Base-by-base conservation (phyloP, 2,113 vertebrate genomes). In the Antechinus stuartii region DNA sequence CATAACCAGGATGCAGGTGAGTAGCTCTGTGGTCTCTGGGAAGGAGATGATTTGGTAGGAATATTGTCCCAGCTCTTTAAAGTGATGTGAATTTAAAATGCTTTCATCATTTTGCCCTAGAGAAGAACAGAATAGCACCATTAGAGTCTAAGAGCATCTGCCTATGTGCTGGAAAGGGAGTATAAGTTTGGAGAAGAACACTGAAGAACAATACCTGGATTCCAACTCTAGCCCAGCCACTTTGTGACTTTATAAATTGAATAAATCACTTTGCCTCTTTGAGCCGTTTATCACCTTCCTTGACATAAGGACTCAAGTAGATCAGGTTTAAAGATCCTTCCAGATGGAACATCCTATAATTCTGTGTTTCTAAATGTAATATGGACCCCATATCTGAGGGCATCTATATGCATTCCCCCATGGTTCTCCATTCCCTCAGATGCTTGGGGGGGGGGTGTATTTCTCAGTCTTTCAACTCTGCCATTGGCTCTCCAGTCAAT, bases 1-100 rank as follows among this genome's bases (percentile, higher is more conserved):
- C 96, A 99, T 99, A 97, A 99, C 99, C 91, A 99, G 99, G 97
- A 99, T 99, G 99, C 99, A 99, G 99, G 99, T 99, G 98, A 99
- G 96, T 61, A 54, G 90, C 27, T 90, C 91, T 91, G 23, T 30
- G 49, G 11, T 50, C 24, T 22, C 92, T 52, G 46, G 49, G 26
- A 46, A 56, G 35, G 16, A 68, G 94, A 89, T 42, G 90, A 92
- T 89, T 54, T 16, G 52, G 19, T 7, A 8, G 56, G 57, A 94
- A 93, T 35, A 55, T 55, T 2, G 14, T 1, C 53, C 89, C 91
- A 53, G 49, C 19, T n/a, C 24, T 92, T 49, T 89, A 54, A 19
- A 46, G 8, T 90, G 55, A 42, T 42, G 16, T 84, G 68, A 84
- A 42, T 84, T 42, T 23, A 42, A 84, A 84, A 84, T 42, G n/a